Evolutionary conservation across 2,888 invertebrate genomes (phyloP).

Genomic region (Thereva nobilitata): DNA sequence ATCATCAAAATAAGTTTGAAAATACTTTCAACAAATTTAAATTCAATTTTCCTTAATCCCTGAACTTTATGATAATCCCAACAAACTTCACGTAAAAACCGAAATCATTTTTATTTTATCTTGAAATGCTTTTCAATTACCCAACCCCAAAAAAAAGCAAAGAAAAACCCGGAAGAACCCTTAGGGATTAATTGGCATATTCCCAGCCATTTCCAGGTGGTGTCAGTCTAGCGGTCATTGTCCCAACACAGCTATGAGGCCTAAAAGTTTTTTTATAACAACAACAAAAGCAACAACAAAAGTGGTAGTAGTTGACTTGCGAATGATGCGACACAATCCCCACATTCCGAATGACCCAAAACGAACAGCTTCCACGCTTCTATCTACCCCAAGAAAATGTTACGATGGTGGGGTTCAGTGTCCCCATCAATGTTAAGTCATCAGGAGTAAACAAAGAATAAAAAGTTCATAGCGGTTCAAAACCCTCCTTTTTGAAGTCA

Average conservation of each 20-base stretch:
- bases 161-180: constrained; percentile 2
- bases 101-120: too few species aligned
- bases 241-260: background rate
- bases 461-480: constrained; percentile 12
- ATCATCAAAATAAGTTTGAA: too few species aligned
- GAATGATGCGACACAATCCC: constrained; percentile 13
- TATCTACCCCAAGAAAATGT: background rate
- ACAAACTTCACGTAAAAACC: too few species aligned
- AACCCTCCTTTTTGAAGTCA: constrained; percentile 2
- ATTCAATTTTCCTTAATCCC: too few species aligned
- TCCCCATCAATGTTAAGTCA: constrained; percentile 30
- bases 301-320: background rate
- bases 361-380: constrained; percentile 9
- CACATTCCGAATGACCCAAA: constrained; percentile 17
- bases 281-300: too few species aligned
- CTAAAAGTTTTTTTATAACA: too few species aligned
- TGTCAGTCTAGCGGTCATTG: constrained; percentile 27
- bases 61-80: too few species aligned
- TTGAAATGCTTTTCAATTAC: too few species aligned
- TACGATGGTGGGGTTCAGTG: constrained; percentile 14
- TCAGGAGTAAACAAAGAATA: constrained; percentile 13
- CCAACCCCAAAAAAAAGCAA: too few species aligned
- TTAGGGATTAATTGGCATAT: constrained; percentile 9
- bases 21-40: too few species aligned
- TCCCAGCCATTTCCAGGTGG: constrained; percentile 23